Evolutionary conservation across 1,140 invertebrate genomes (phyloP).

Genomic region (Papilio aristodemus): DNA sequence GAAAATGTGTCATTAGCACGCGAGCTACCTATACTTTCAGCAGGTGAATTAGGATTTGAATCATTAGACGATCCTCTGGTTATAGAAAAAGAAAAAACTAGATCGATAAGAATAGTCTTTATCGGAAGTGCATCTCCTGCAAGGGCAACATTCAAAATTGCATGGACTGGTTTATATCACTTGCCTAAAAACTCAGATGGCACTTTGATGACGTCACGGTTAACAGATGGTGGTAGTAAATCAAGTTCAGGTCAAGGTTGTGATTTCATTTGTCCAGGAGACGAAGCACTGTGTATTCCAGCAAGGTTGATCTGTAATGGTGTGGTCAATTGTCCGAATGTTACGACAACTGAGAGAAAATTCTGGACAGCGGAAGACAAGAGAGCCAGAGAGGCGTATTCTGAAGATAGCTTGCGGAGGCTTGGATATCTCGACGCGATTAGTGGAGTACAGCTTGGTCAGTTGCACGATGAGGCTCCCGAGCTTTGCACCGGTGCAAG

Average conservation of each 20-base stretch:
- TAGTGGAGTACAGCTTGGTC: constrained; percentile 68
- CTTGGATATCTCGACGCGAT: constrained; percentile 80
- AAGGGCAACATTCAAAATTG: constrained; percentile 90
- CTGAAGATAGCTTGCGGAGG: constrained; percentile 81
- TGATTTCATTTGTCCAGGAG: constrained; percentile 92
- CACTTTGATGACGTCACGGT: constrained; percentile 86
- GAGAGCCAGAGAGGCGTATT: constrained; percentile 76
- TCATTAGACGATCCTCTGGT: constrained; percentile 82
- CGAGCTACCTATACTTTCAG: constrained; percentile 88
- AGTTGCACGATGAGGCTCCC: constrained; percentile 83
- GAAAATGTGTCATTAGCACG: constrained; percentile 89
- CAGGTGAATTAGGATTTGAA: constrained; percentile 85
- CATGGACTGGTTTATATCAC: constrained; percentile 94
- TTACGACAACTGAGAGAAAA: constrained; percentile 65
- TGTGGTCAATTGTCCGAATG: constrained; percentile 90
- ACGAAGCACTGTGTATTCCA: constrained; percentile 90
- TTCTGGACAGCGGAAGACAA: constrained; percentile 75
- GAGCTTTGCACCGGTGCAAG: constrained; percentile 82
- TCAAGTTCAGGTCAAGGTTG: constrained; percentile 80
- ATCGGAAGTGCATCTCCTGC: constrained; percentile 88
- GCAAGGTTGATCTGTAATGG: constrained; percentile 91
- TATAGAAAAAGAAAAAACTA: constrained; percentile 76
- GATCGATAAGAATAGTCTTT: constrained; percentile 85
- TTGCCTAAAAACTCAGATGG: constrained; percentile 90
- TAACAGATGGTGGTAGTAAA: constrained; percentile 81